phyloP scores from a whole-genome alignment of 2,797 vertebrate species.

The Myripristis murdjan region DNA sequence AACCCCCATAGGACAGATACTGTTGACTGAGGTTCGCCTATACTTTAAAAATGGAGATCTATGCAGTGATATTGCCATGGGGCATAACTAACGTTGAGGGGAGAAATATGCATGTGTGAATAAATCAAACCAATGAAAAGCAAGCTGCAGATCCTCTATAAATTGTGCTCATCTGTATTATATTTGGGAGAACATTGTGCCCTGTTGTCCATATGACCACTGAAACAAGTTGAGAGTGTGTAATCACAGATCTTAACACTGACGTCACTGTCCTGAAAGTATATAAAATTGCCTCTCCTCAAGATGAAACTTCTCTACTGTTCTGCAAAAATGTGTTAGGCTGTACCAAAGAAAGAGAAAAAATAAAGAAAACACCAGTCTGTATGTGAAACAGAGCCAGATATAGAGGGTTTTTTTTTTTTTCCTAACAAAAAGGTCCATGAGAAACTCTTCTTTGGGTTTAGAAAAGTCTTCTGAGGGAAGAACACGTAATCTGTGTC shows the following conservation, averaged over 20 bases:
- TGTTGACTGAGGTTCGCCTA: background rate
- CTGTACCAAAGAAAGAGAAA: too few relatives aligned
- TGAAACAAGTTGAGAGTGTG: background rate
- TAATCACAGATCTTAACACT: too few relatives aligned
- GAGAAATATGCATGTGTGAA: constrained; percentile 26
- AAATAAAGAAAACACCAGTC: too few relatives aligned
- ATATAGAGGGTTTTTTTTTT: background rate
- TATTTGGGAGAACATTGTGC: constrained; percentile 1
- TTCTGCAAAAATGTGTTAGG: too few relatives aligned
- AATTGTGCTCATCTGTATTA: background rate
- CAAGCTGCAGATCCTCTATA: background rate
- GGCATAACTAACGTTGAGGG: constrained; percentile 9
- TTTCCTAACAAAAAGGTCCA: background rate
- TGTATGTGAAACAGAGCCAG: background rate
- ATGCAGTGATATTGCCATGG: constrained; percentile 7
- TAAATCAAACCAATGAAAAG: constrained; percentile 12
- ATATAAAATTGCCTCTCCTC: background rate
- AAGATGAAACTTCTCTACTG: constrained; percentile 9
- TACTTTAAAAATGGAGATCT: constrained; percentile 12
- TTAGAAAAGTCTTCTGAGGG: background rate
- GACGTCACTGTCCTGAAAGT: too few relatives aligned
- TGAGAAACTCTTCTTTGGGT: constrained; percentile 5
- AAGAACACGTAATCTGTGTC: background rate
- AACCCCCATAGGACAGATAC: background rate
- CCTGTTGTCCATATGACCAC: background rate